Evolutionary conservation across 2,888 invertebrate species (phyloP).

Genomic region (Tinea semifulvella): DNA sequence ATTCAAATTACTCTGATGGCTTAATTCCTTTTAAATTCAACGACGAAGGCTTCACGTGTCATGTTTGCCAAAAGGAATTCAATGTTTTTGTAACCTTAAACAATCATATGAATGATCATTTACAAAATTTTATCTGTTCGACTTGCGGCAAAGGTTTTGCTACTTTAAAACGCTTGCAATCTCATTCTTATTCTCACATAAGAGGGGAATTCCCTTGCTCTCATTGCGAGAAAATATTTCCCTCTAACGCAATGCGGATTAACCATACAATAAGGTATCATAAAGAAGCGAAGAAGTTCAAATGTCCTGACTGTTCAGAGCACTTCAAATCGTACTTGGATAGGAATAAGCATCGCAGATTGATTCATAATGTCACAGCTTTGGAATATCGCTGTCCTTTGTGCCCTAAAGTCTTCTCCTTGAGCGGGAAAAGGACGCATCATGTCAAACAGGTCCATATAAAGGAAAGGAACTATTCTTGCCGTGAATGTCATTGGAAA

Average conservation of each 20-base stretch:
- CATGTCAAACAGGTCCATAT: constrained; percentile 43
- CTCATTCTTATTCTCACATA: constrained; percentile 45
- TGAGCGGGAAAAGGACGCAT: constrained; percentile 39
- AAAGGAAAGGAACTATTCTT: constrained; percentile 21
- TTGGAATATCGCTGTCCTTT: constrained; percentile 33
- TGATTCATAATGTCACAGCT: constrained; percentile 32
- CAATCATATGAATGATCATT: constrained; percentile 51
- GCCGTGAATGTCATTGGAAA: constrained; percentile 15
- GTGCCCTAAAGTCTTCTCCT: constrained; percentile 35
- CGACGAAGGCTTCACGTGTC: constrained; percentile 33
- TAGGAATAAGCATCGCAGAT: constrained; percentile 34
- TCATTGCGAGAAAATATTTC: constrained; percentile 44
- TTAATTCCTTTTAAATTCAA: constrained; percentile 36
- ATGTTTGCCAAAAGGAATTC: constrained; percentile 29
- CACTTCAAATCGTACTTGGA: constrained; percentile 36
- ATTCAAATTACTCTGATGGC: constrained; percentile 40
- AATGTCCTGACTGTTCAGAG: constrained; percentile 14
- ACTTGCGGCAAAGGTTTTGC: constrained; percentile 56
- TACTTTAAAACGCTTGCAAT: constrained; percentile 40
- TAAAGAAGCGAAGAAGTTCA: constrained; percentile 3
- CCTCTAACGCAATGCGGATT: constrained; percentile 14
- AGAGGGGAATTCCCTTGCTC: constrained; percentile 42
- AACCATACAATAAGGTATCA: constrained; percentile 12
- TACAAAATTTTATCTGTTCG: constrained; percentile 47
- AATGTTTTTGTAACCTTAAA: constrained; percentile 35